These are phyloP conservation scores for Nemotelus nigrinus DNA, from an alignment of 2,888 invertebrate genomes.

Conservation along the genomic window DNA sequence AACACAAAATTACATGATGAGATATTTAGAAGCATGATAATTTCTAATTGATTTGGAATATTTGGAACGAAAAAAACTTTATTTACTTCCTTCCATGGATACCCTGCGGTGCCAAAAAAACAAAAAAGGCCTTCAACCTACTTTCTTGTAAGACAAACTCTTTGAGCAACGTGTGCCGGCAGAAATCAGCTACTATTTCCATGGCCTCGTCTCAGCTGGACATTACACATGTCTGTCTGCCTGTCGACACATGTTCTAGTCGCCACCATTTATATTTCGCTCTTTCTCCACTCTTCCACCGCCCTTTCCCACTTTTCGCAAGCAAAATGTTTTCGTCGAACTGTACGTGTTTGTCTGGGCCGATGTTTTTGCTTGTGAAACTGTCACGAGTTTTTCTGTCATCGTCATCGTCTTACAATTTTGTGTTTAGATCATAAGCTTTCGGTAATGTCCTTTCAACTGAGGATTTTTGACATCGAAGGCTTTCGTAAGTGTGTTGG, in stretches of 20 bases:
- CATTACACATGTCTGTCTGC: conserved; percentile 38
- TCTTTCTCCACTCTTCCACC: neutral
- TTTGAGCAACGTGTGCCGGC: neutral
- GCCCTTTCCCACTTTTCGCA: neutral
- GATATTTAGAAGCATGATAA: no score
- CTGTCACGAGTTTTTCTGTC: conserved; percentile 29
- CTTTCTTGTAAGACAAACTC: no score
- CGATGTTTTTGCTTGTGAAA: conserved; percentile 24
- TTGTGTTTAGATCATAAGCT: conserved; percentile 30
- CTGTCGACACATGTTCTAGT: conserved; percentile 28
- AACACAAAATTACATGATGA: no score
- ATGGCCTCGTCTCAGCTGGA: conserved; percentile 5
- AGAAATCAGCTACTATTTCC: conserved; percentile 7
- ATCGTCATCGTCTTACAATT: conserved; percentile 32
- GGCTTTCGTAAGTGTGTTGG: conserved; percentile 25
- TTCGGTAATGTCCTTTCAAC: conserved; percentile 49
- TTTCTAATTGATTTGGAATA: no score
- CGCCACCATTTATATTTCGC: neutral
- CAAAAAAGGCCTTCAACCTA: no score
- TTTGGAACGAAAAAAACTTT: no score
- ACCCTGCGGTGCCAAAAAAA: no score
- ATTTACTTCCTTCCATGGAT: no score
- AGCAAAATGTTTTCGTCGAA: neutral
- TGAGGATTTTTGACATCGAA: conserved; percentile 46
- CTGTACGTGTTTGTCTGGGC: conserved; percentile 30